These are phyloP conservation scores for Hirtodrosophila histrioides DNA, from an alignment of 2,888 invertebrate genomes.

Conservation along the genomic window DNA sequence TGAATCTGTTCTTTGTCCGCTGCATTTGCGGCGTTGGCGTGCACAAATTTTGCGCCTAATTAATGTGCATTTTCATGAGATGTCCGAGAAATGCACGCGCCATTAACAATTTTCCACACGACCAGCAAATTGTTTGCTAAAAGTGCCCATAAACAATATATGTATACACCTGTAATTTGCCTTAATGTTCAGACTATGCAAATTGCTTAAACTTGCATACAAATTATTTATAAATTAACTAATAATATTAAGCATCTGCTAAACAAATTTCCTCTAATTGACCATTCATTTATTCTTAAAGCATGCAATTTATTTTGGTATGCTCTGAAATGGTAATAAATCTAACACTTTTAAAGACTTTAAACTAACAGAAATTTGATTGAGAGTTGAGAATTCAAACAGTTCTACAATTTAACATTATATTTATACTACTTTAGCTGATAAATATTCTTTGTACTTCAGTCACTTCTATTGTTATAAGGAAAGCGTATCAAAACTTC, in stretches of 20 bases:
- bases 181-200: slow-evolving; percentile 20
- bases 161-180: slow-evolving; percentile 13
- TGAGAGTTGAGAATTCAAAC: no score
- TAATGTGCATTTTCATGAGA: slow-evolving; percentile 65
- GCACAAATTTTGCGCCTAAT: slow-evolving; percentile 55
- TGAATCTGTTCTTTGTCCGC: slow-evolving; percentile 43
- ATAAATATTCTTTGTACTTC: no score
- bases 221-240: slow-evolving; percentile 21
- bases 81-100: slow-evolving; percentile 44
- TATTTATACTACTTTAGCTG: no score
- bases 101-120: slow-evolving; percentile 46
- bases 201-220: slow-evolving; percentile 23
- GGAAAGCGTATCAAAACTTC: no score
- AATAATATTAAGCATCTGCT: not conserved
- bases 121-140: slow-evolving; percentile 18
- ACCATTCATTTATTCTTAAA: slow-evolving; percentile 40
- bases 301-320: no score
- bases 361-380: no score
- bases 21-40: slow-evolving; percentile 51
- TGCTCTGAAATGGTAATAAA: no score
- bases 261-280: slow-evolving; percentile 27
- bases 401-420: no score
- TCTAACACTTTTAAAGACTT: no score
- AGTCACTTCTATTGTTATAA: no score
- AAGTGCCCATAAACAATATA: slow-evolving; percentile 10